Percentiles rank a stretch among this genome's conserved stretches.
Conservation (phyloP, 2,888 invertebrate species). For the Xestoiulus laeticollis region DNA sequence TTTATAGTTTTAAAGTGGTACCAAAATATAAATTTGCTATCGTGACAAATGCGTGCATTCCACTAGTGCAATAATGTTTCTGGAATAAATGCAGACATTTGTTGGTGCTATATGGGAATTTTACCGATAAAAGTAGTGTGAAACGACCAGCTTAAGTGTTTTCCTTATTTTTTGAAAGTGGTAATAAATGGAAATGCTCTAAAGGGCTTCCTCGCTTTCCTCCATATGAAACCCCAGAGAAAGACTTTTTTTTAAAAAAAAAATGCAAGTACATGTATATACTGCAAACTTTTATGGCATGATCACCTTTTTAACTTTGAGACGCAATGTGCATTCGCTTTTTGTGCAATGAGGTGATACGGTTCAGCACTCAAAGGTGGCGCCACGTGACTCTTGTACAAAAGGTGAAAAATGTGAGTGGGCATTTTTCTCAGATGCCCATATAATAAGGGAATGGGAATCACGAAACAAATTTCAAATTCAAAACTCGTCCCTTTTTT, state of each 20-base stretch:
- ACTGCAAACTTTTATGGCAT: not conserved
- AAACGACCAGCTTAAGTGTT: not conserved
- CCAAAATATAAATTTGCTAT: not conserved
- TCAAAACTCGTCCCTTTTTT: conserved; percentile 10
- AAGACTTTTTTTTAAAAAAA: not conserved
- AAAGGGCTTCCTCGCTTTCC: not conserved
- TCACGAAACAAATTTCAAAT: not conserved
- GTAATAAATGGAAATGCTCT: not conserved
- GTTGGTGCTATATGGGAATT: not conserved
- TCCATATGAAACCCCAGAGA: not conserved
- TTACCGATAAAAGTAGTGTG: not conserved
- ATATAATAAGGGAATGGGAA: not conserved
- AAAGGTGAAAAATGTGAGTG: not conserved
- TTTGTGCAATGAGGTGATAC: not conserved
- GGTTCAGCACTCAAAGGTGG: not conserved
- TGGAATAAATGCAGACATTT: not conserved
- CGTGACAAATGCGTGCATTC: not conserved
- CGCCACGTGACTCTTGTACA: not conserved
- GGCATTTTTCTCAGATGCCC: not conserved
- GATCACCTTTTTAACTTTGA: not conserved
- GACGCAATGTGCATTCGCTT: not conserved
- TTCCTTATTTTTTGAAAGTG: not conserved
- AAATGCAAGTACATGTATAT: not conserved
- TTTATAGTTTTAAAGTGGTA: not conserved
- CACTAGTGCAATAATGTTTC: not conserved